A percentile compares a stretch with the other conserved stretches of the same genome.
Evolutionary conservation across 2,888 invertebrate species (phyloP).

Genomic region (Himalopsyche tibetana): DNA sequence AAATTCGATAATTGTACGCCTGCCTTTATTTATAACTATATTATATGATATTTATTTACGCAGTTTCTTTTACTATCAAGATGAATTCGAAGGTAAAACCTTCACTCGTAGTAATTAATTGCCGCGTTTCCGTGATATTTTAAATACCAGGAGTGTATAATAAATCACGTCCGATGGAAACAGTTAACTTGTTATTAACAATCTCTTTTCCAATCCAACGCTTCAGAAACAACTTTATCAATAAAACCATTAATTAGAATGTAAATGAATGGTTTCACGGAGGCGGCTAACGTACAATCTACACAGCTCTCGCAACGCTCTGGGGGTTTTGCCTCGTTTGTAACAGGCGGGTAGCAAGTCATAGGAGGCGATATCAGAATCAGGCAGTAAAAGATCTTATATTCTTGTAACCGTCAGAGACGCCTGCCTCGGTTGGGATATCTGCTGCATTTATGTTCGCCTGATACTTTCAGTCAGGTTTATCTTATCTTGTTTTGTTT

Average conservation of each 20-base stretch:
- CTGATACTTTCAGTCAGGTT: conserved; percentile 26
- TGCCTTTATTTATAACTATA: neutral
- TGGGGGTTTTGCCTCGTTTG: conserved; percentile 61
- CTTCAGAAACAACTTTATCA: conserved; percentile 63
- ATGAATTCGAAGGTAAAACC: conserved; percentile 20
- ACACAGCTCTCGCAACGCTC: conserved; percentile 51
- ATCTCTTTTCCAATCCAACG: conserved; percentile 59
- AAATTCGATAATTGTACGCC: too few relatives aligned
- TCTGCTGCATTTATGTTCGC: conserved; percentile 17
- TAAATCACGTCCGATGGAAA: conserved; percentile 50
- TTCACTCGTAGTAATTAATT: conserved; percentile 10
- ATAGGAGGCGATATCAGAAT: conserved; percentile 31
- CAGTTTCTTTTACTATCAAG: conserved; percentile 15
- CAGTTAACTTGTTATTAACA: conserved; percentile 58
- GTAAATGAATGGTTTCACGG: conserved; percentile 60
- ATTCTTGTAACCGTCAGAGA: conserved; percentile 26
- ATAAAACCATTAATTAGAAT: conserved; percentile 64
- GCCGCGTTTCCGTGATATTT: conserved; percentile 33
- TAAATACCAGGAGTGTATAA: conserved; percentile 48
- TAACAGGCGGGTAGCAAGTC: conserved; percentile 55
- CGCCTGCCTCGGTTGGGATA: neutral
- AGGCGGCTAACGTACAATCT: conserved; percentile 56
- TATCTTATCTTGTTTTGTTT: conserved; percentile 34
- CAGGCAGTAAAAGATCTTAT: conserved; percentile 27
- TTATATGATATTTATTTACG: conserved; percentile 1